These are phyloP conservation scores for Diplogasteroides magnus DNA, from an alignment of 1,140 invertebrate species.

Conservation along the genomic window DNA sequence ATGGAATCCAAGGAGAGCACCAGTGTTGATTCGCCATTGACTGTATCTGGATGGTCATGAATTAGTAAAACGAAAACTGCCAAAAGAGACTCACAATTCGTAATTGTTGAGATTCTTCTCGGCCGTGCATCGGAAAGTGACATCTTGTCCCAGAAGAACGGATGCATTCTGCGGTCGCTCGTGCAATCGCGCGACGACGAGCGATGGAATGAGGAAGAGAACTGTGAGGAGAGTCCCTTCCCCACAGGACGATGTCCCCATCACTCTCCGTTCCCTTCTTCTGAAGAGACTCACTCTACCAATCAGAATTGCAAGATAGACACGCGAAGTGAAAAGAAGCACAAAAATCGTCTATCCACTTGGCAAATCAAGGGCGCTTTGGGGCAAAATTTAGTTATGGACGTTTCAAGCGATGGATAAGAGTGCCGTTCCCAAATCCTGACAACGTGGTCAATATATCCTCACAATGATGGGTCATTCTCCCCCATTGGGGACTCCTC, in stretches of 20 bases:
- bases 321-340: not conserved
- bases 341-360: too few species aligned
- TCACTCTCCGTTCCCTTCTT: too few species aligned
- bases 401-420: too few species aligned
- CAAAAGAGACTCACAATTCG: conserved; percentile 17
- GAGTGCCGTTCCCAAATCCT: too few species aligned
- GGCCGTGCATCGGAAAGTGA: conserved; percentile 23
- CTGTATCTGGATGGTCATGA: conserved; percentile 16
- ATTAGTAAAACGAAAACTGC: not conserved
- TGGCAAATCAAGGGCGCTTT: too few species aligned
- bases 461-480: too few species aligned
- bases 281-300: too few species aligned
- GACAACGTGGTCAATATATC: too few species aligned
- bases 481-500: too few species aligned
- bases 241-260: too few species aligned
- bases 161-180: conserved; percentile 21
- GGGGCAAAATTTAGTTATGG: too few species aligned
- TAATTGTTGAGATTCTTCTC: conserved; percentile 14
- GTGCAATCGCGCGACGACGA: conserved; percentile 2
- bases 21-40: conserved; percentile 30
- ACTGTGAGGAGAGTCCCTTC: not conserved
- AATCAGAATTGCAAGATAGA: not conserved
- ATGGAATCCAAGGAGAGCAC: conserved; percentile 29
- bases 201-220: not conserved
- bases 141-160: conserved; percentile 21